Conservation (phyloP, 2,113 vertebrate genomes). For the Empidonax traillii region DNA sequence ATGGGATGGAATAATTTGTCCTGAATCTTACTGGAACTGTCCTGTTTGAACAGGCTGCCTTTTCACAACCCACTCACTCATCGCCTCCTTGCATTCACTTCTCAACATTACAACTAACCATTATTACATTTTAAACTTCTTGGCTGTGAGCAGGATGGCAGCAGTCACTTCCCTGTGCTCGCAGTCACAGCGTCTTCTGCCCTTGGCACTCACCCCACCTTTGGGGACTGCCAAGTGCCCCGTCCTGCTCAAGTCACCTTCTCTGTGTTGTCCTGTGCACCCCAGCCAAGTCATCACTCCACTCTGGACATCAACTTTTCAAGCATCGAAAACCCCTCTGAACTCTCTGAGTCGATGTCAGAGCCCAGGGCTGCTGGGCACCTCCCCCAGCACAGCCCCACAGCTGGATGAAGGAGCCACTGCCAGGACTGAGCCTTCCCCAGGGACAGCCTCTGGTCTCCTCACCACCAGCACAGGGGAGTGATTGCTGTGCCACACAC, state of each 20-base stretch:
- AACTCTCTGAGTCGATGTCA: rapidly evolving
- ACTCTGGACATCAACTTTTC: neutral
- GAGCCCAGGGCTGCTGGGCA: neutral
- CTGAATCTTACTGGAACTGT: neutral
- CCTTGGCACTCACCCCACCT: neutral
- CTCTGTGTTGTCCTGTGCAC: neutral
- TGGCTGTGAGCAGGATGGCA: neutral
- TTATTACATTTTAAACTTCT: neutral
- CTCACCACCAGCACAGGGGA: neutral
- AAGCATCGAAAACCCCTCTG: neutral
- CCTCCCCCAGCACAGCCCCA: neutral
- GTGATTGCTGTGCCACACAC: neutral
- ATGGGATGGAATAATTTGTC: neutral
- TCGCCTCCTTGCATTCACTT: neutral
- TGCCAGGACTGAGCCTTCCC: neutral
- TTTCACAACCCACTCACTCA: neutral
- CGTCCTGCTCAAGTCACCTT: neutral
- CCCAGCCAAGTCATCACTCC: neutral
- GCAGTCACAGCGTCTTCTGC: neutral
- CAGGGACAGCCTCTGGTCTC: neutral
- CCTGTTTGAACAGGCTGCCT: neutral
- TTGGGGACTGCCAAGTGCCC: neutral
- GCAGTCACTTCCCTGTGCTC: neutral
- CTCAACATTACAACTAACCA: neutral
- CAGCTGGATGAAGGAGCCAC: neutral